These are phyloP conservation scores for Acanthococcus lagerstroemiae DNA, from an alignment of 2,888 invertebrate genomes.

Conservation along the genomic window DNA sequence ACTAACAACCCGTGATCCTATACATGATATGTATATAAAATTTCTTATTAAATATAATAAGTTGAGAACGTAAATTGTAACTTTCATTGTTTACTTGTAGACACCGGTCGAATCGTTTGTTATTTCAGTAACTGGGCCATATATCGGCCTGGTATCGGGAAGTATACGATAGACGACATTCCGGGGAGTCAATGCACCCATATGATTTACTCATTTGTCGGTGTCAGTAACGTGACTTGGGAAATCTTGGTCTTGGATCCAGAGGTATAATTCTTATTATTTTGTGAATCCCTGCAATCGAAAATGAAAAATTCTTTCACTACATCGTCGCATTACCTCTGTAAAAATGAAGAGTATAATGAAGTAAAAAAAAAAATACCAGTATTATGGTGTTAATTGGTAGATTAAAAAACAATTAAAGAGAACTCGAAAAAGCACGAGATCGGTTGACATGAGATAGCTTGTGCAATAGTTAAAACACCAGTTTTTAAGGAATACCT, in stretches of 20 bases:
- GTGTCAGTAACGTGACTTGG: conserved; percentile 66
- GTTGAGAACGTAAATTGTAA: background rate
- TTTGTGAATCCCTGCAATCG: background rate
- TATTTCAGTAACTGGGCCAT: conserved; percentile 77
- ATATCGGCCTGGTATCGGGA: conserved; percentile 69
- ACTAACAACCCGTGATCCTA: background rate
- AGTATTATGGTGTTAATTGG: no score
- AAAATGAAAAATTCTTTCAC: no score
- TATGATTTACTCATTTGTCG: conserved; percentile 78
- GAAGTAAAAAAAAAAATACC: no score
- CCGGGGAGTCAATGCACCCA: conserved; percentile 76
- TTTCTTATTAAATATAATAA: background rate
- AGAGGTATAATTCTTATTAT: conserved; percentile 47
- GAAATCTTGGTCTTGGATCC: conserved; percentile 69
- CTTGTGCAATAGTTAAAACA: no score
- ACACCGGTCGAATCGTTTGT: conserved; percentile 46
- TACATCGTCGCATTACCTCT: no score
- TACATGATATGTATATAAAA: background rate
- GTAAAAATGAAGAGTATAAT: no score
- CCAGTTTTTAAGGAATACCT: no score
- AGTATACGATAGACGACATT: conserved; percentile 73
- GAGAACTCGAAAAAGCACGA: no score
- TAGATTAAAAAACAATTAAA: no score
- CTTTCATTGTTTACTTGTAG: conserved; percentile 8
- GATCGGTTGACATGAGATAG: no score